Conservation (phyloP, 1,140 invertebrate genomes). For the Hylaeus anthracinus region DNA sequence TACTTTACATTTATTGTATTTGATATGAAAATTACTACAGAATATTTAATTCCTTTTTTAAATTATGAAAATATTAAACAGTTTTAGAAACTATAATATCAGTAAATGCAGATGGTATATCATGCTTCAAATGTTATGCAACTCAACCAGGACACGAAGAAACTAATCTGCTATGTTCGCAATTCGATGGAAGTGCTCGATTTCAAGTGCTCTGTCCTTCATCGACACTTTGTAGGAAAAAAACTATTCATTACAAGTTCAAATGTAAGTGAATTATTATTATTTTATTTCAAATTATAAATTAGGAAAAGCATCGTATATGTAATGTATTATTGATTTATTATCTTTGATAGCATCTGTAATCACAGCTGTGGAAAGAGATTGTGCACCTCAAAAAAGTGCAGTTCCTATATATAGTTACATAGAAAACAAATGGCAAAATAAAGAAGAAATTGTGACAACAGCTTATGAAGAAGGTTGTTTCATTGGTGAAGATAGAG, state of each 20-base stretch:
- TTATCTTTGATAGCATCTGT: conserved; percentile 81
- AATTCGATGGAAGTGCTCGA: conserved; percentile 86
- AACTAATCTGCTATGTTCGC: conserved; percentile 82
- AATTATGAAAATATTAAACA: conserved; percentile 11
- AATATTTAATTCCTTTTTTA: not conserved
- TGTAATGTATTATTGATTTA: not conserved
- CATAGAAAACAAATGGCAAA: conserved; percentile 83
- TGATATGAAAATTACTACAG: not conserved
- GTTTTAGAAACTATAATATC: conserved; percentile 59
- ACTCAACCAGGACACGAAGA: conserved; percentile 25
- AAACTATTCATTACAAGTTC: conserved; percentile 83
- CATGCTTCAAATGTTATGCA: conserved; percentile 58
- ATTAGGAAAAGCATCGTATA: not conserved
- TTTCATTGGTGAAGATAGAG: conserved; percentile 83
- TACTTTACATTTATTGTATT: not conserved
- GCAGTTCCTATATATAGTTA: conserved; percentile 81
- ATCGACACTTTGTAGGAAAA: conserved; percentile 91
- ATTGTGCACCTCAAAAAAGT: conserved; percentile 88
- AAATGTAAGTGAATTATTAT: conserved; percentile 80
- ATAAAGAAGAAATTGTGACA: conserved; percentile 83
- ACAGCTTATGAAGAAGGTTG: conserved; percentile 86
- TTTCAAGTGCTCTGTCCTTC: conserved; percentile 88
- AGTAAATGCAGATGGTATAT: conserved; percentile 54
- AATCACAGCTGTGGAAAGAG: conserved; percentile 83
- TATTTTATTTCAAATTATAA: not conserved